phyloP scores from a whole-genome alignment of 2,888 invertebrate genomes.

The Acronicta leporina region DNA sequence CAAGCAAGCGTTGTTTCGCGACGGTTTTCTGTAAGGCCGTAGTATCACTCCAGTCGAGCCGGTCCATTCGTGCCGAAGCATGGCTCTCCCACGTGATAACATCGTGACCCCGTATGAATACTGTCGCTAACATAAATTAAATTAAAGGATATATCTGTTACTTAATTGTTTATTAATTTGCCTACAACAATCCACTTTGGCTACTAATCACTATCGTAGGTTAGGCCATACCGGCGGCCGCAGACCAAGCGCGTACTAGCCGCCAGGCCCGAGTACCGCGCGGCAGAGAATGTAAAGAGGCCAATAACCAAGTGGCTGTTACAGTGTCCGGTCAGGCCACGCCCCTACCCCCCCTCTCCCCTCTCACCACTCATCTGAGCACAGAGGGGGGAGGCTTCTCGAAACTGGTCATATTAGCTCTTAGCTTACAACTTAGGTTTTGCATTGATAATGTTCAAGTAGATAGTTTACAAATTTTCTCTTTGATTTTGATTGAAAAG shows the following conservation, averaged over 20 bases:
- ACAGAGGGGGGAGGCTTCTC: slow-evolving; percentile 17
- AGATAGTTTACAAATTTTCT: too few species aligned
- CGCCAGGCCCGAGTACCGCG: slow-evolving; percentile 4
- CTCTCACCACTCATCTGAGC: slow-evolving; percentile 10
- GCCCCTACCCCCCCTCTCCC: slow-evolving; percentile 49
- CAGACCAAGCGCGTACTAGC: slow-evolving; percentile 2
- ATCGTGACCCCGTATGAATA: too few species aligned
- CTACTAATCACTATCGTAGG: not conserved
- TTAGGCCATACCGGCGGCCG: not conserved
- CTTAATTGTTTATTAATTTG: too few species aligned
- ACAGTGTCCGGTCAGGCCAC: slow-evolving; percentile 57
- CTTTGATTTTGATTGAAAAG: too few species aligned
- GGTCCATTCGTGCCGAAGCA: too few species aligned
- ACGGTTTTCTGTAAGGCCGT: too few species aligned
- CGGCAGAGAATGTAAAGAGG: slow-evolving; percentile 35
- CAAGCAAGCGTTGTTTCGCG: too few species aligned
- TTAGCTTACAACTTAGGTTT: slow-evolving; percentile 46
- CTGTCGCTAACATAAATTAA: too few species aligned
- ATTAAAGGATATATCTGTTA: too few species aligned
- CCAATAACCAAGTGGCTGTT: slow-evolving; percentile 64
- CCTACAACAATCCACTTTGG: too few species aligned
- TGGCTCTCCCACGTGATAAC: too few species aligned
- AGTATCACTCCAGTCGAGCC: too few species aligned
- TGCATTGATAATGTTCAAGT: not conserved
- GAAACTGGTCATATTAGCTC: slow-evolving; percentile 46